These are phyloP conservation scores for Uloborus diversus DNA, from an alignment of 1,140 invertebrate species.

Conservation along the genomic window DNA sequence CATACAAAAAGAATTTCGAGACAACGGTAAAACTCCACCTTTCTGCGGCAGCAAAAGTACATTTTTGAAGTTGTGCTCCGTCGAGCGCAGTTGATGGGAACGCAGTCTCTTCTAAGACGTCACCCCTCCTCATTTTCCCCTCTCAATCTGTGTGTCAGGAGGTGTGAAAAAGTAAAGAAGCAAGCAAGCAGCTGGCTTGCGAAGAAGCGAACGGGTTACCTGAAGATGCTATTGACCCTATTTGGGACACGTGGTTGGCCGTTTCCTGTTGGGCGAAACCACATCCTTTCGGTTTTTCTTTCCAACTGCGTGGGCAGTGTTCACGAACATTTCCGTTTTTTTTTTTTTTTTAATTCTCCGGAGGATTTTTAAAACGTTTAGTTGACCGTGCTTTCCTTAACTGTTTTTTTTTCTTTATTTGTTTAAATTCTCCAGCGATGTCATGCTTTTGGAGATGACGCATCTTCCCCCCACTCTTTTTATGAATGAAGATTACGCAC, in stretches of 20 bases:
- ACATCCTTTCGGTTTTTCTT: neutral
- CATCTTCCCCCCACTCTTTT: neutral
- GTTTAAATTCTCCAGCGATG: neutral
- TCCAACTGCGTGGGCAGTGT: neutral
- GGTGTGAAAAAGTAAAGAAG: conserved; percentile 3
- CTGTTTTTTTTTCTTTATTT: neutral
- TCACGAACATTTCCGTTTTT: neutral
- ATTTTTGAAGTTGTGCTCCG: neutral
- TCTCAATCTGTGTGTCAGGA: neutral
- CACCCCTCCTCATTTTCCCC: too few relatives aligned
- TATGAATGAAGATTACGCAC: too few relatives aligned
- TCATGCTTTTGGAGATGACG: neutral
- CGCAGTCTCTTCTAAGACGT: neutral
- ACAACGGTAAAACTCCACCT: neutral
- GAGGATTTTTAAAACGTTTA: neutral
- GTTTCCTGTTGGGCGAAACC: conserved; percentile 13
- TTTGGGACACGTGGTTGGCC: conserved; percentile 23
- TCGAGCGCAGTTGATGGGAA: neutral
- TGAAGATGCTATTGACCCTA: conserved; percentile 42
- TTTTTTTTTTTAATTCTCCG: neutral
- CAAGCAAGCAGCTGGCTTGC: conserved; percentile 6
- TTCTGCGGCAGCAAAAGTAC: neutral
- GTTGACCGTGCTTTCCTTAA: neutral
- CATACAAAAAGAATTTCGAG: neutral
- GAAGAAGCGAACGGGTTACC: conserved; percentile 34